Conservation (phyloP, 1,140 invertebrate species). For the Globodera ellingtonae region DNA sequence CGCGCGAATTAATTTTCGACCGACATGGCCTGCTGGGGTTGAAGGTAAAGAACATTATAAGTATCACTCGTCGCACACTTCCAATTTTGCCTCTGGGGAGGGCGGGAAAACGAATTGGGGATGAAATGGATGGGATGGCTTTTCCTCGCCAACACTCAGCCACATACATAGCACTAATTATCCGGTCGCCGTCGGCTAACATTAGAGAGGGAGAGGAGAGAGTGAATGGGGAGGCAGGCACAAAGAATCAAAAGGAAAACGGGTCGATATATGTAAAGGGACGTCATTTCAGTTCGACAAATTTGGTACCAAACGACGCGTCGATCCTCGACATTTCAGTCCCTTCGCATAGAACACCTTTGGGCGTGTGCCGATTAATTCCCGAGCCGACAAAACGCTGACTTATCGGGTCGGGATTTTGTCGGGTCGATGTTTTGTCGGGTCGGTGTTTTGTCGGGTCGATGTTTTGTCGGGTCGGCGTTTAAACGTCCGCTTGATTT, state of each 20-base stretch:
- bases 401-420: no score
- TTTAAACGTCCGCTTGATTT: no score
- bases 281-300: neutral
- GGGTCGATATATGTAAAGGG: neutral
- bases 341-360: no score
- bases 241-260: neutral
- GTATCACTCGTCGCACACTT: neutral
- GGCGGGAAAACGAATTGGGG: neutral
- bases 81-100: neutral
- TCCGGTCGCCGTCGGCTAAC: neutral
- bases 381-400: no score
- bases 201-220: neutral
- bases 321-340: no score
- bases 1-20: neutral
- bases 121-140: neutral
- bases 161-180: slow-evolving; percentile 6
- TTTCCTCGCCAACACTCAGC: slow-evolving; percentile 5
- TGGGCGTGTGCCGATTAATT: no score
- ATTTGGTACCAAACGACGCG: no score
- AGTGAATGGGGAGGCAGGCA: neutral
- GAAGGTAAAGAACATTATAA: neutral
- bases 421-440: no score
- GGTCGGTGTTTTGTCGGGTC: no score
- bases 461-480: no score
- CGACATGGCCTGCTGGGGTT: neutral